phyloP scores from a whole-genome alignment of 2,888 invertebrate genomes.

The Pardosa pseudoannulata region DNA sequence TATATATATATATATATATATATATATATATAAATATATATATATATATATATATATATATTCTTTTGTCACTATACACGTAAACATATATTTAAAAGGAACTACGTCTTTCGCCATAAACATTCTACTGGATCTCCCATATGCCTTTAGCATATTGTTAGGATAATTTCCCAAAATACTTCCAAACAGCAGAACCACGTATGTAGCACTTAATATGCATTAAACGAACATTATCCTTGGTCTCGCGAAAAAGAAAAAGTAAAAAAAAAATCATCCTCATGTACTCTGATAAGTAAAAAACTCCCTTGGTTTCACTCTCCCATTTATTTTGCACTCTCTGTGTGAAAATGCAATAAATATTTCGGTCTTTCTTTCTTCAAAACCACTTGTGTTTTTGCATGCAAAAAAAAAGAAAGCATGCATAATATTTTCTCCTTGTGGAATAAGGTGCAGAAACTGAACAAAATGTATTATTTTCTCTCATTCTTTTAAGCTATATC shows the following conservation, averaged over 20 bases:
- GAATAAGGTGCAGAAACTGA: not conserved
- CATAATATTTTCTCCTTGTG: not conserved
- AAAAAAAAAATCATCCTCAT: not conserved
- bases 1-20: too few relatives aligned
- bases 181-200: not conserved
- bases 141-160: too few relatives aligned
- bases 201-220: constrained; percentile 6
- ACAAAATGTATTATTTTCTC: too few relatives aligned
- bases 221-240: not conserved
- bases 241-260: not conserved
- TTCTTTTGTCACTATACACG: too few relatives aligned
- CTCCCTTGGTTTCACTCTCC: not conserved
- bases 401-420: not conserved
- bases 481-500: too few relatives aligned
- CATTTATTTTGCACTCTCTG: not conserved
- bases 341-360: constrained; percentile 1
- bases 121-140: too few relatives aligned
- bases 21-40: too few relatives aligned
- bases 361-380: not conserved
- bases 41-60: too few relatives aligned
- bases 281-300: not conserved
- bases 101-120: too few relatives aligned
- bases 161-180: not conserved
- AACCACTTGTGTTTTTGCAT: constrained; percentile 4
- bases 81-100: too few relatives aligned